phyloP scores from a whole-genome alignment of 2,888 invertebrate genomes.

The Protula sp. region DNA sequence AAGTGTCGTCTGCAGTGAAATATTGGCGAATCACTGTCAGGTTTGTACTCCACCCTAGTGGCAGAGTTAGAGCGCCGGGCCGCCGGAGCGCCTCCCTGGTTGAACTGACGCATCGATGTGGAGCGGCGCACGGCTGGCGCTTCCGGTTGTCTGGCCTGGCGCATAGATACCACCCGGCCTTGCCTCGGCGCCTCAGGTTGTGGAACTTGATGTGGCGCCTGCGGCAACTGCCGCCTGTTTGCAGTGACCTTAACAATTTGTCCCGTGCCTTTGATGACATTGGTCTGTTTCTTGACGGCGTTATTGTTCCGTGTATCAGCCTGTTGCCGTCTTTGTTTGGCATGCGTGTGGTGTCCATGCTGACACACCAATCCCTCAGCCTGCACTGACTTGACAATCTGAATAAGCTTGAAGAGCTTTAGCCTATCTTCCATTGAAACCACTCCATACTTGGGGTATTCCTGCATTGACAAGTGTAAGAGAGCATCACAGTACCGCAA shows the following conservation, averaged over 20 bases:
- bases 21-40: conserved; percentile 16
- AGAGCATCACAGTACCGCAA: conserved; percentile 42
- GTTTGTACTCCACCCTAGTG: conserved; percentile 1
- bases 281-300: background rate
- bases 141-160: too few species aligned
- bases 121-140: background rate
- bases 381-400: conserved; percentile 45
- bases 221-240: background rate
- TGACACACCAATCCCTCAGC: conserved; percentile 19
- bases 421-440: conserved; percentile 38
- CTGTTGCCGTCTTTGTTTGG: background rate
- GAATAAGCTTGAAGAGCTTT: conserved; percentile 43
- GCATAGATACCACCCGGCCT: background rate
- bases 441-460: conserved; percentile 41
- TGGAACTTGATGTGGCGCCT: background rate
- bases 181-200: background rate
- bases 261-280: too few species aligned
- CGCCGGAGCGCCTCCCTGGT: background rate
- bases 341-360: background rate
- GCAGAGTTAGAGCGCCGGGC: conserved; percentile 1
- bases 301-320: background rate
- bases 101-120: background rate
- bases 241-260: too few species aligned
- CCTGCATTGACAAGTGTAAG: conserved; percentile 37
- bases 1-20: conserved; percentile 20